Percentiles rank a stretch among this genome's conserved stretches.
Evolutionary conservation across 2,888 invertebrate species (phyloP).

Genomic region (Papilio elwesi): DNA sequence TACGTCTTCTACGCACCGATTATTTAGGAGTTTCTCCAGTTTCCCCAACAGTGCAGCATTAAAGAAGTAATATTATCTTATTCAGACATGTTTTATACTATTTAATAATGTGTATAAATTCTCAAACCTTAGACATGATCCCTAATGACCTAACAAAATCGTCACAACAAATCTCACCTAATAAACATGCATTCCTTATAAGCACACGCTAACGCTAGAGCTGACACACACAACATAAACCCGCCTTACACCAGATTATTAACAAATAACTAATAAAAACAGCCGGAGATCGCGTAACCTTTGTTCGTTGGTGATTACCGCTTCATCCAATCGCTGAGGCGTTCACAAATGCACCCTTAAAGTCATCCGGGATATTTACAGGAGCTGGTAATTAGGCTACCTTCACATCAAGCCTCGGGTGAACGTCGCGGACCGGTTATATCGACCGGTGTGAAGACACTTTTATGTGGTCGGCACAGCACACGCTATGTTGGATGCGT

Average conservation of each 20-base stretch:
- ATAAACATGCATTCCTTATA: neutral
- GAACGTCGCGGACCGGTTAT: neutral
- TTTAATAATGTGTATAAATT: neutral
- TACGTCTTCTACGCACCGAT: too few species aligned
- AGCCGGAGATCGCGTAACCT: neutral
- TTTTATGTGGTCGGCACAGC: neutral
- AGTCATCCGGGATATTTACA: constrained; percentile 19
- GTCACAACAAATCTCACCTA: neutral
- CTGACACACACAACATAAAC: constrained; percentile 11
- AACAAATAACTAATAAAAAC: constrained; percentile 28
- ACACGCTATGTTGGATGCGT: neutral
- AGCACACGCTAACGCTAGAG: neutral
- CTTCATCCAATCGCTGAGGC: constrained; percentile 8
- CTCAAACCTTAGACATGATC: neutral
- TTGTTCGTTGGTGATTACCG: constrained; percentile 12
- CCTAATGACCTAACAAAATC: neutral
- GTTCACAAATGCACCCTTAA: constrained; percentile 18
- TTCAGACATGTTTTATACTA: too few species aligned
- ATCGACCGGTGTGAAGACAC: neutral
- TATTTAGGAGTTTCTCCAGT: too few species aligned
- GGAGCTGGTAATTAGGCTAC: constrained; percentile 2
- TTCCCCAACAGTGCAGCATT: too few species aligned
- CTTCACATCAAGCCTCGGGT: neutral
- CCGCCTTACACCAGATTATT: constrained; percentile 9
- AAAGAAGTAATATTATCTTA: too few species aligned